These are phyloP conservation scores for Archilochus colubris DNA, from an alignment of 2,113 vertebrate genomes.

Conservation along the genomic window DNA sequence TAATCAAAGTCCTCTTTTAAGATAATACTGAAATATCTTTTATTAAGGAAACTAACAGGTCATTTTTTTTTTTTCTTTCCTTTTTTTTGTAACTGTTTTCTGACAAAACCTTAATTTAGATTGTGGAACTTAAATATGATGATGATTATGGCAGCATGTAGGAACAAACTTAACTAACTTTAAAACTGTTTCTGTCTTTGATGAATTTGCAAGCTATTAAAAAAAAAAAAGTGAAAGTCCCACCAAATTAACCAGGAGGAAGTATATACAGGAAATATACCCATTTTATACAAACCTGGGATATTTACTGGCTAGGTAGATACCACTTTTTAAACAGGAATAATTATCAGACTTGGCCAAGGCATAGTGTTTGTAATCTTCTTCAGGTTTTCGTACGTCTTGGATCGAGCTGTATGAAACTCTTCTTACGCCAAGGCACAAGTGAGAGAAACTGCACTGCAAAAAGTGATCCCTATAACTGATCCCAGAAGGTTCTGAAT, in stretches of 20 bases:
- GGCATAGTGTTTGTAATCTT: background rate
- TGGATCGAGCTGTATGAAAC: background rate
- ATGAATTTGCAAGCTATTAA: background rate
- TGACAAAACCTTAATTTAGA: background rate
- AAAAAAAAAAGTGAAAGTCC: background rate
- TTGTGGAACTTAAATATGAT: background rate
- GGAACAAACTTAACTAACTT: background rate
- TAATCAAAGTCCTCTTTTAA: background rate
- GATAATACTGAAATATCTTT: background rate
- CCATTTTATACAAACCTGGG: background rate
- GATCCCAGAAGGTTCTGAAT: background rate
- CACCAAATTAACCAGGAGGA: background rate
- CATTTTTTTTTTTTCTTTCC: too few species aligned
- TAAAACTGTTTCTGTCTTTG: background rate
- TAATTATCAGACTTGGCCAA: background rate
- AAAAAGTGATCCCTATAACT: background rate
- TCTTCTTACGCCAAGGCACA: background rate
- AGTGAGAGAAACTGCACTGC: background rate
- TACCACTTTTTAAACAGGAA: background rate
- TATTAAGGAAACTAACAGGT: background rate
- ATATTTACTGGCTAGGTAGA: background rate
- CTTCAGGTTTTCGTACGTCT: background rate
- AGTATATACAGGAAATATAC: background rate
- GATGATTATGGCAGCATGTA: background rate
- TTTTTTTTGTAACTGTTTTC: background rate